These are phyloP conservation scores for Burhinus oedicnemus DNA, from an alignment of 2,113 vertebrate genomes.

Conservation along the genomic window DNA sequence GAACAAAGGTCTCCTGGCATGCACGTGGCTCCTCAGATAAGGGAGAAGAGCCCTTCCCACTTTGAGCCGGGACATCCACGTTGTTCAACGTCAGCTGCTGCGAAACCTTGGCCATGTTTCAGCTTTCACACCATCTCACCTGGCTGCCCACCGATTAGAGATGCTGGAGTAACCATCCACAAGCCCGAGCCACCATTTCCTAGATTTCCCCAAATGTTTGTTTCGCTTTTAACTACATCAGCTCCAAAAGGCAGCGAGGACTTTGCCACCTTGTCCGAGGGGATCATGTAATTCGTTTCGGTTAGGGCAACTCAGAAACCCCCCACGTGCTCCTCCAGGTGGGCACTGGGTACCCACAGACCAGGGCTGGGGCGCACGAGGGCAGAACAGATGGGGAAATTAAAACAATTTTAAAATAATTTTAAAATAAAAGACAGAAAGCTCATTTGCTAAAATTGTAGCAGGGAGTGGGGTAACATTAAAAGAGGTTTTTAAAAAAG, in stretches of 20 bases:
- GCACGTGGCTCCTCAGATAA: background rate
- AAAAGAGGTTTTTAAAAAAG: background rate
- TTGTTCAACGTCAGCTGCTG: background rate
- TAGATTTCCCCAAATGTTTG: background rate
- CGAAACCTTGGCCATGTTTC: rapidly evolving
- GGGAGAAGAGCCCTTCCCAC: background rate
- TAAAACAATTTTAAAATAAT: background rate
- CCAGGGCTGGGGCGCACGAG: background rate
- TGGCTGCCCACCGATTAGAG: background rate
- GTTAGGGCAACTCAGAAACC: background rate
- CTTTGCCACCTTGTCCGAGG: background rate
- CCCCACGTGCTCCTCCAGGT: background rate
- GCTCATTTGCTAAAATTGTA: background rate
- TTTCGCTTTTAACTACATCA: background rate
- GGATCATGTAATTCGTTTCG: background rate
- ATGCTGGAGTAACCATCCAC: background rate
- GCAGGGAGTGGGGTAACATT: background rate
- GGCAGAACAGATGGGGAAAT: background rate
- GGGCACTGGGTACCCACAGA: background rate
- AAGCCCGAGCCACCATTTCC: background rate
- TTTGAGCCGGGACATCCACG: background rate
- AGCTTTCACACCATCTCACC: rapidly evolving
- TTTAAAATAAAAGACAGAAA: background rate
- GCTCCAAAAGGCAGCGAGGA: background rate
- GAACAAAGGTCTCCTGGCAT: constrained; percentile 23